Base-by-base conservation (phyloP, 2,888 invertebrate genomes). In the Drosophila picticornis region DNA sequence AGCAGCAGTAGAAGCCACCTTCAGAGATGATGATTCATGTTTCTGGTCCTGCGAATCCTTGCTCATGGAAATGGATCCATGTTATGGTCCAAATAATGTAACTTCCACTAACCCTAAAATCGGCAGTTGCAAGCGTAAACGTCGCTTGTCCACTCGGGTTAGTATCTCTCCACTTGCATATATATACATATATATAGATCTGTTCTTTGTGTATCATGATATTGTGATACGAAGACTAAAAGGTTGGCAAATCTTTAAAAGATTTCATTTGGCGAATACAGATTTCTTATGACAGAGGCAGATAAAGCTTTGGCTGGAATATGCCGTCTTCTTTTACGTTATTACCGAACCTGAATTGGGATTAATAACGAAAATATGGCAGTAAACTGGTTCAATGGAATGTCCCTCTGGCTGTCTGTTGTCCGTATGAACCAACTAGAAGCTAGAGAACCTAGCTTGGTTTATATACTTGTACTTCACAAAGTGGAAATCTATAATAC, bases 81-180 rank as follows among this genome's bases (percentile, higher is more conserved):
- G 65, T 59, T 80, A 64, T 80, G 71, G 46, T 48, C 74, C 56
- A 62, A 53, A 46, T 48, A 38, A 64, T 66, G 63, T 67, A 50
- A 11, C 59, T 29, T 57, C 66, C 40, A 32, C 65, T 27, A 62
- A 57, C 13, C 48, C 46, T 22, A 52, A 61, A 19, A 53, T 40
- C 58, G 61, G 62, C 59, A 73, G 48, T 57, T 51, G 48, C n/a
- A 79, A 77, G 27, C 79, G 79, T 34, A 81, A 77, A 61, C 77
- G 78, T 50, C 53, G 63, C 52, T 48, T 65, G 9, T 58, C 32
- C 10, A 43, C 36, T 22, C 72, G 63, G 73, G 81, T 79, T 56
- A 81, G 79, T 76, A 61, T 1, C 46, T 43, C 6, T 55, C 10
- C n/a, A 22, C 5, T 25, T 13, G 34, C 16, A 25, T 31, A 38